Evolutionary conservation across 2,113 vertebrate genomes (phyloP), one percentile per base, ranked within the genome.

Genomic region (Madoqua kirkii): DNA sequence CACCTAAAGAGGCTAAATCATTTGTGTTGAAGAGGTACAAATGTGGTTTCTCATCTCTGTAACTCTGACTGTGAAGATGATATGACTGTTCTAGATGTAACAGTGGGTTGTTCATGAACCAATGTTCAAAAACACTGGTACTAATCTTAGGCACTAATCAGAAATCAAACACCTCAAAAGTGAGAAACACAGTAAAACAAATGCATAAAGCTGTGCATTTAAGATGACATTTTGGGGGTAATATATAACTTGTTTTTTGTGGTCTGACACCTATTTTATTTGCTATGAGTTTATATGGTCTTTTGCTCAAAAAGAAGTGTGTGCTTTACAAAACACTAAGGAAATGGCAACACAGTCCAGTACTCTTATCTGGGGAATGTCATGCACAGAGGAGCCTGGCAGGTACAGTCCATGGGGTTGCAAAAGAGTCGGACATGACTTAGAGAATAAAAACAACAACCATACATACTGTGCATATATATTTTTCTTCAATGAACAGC

Each of bases 231-330:
- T 88, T 86, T 11, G 4, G 4, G 4, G 16, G 7, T 7, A 74
- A 89, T 92, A 91, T 83, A 94, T 59, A 82, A 87, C 50, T 85
- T 85, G 1, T 78, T 12, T 84, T 83, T 95, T 94, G 78, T 88
- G 84, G 59, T 3, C 52, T 82, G 50, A 87, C 91, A 92, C 3
- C 25, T 87, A 50, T 67, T 90, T 93, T 95, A 64, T 90, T 88
- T 94, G 59, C 29, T 29, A 40, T 29, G 33, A 33, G 36, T 62
- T 94, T 91, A 81, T 59, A 62, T 93, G 21, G 12, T 57, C n/a
- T 55, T 89, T 90, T 57, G 59, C 31, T 64, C 64, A 97, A 95
- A 93, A 90, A 48, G n/a, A 14, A 74, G n/a, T 86, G 64, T 43
- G 0, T 71, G 50, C 9, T 64, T 55, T 91, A 93, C 7, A 91